phyloP scores from a whole-genome alignment of 2,888 invertebrate genomes.

The Sinodicranocentrus sp. region DNA sequence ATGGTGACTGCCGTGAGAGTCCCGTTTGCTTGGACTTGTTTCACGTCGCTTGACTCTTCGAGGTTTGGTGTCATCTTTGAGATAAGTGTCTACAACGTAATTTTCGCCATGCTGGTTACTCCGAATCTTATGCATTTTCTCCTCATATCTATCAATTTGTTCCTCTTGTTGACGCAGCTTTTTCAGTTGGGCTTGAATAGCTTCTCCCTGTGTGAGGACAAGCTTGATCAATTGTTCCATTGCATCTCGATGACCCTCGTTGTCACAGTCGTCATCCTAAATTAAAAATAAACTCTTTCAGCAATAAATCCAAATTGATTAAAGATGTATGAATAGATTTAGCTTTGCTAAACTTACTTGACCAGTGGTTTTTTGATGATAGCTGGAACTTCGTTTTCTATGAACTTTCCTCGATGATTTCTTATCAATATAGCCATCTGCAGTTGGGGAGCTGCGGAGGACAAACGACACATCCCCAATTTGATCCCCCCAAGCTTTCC shows the following conservation, averaged over 20 bases:
- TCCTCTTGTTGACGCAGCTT: conserved; percentile 85
- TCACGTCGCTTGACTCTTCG: conserved; percentile 66
- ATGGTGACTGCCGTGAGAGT: conserved; percentile 50
- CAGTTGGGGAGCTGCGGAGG: conserved; percentile 60
- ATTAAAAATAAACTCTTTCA: too few relatives aligned
- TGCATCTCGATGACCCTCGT: conserved; percentile 78
- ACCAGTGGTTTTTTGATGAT: conserved; percentile 54
- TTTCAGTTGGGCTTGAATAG: conserved; percentile 80
- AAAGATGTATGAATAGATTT: too few relatives aligned
- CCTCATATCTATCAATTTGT: conserved; percentile 88
- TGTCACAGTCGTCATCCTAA: conserved; percentile 57
- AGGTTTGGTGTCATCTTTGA: conserved; percentile 79
- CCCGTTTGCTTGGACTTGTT: conserved; percentile 78
- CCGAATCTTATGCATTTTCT: conserved; percentile 86
- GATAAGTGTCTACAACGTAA: conserved; percentile 88
- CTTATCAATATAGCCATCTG: conserved; percentile 74
- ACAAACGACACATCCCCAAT: conserved; percentile 81
- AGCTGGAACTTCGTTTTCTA: conserved; percentile 62
- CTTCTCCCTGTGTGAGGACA: conserved; percentile 83
- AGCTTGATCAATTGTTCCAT: conserved; percentile 81
- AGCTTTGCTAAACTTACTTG: background rate
- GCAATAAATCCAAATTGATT: too few relatives aligned
- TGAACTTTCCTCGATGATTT: conserved; percentile 63
- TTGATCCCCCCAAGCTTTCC: conserved; percentile 89
- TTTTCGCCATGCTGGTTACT: conserved; percentile 88